Conservation (phyloP, 2,113 vertebrate species). For the Grammomys surdaster region DNA sequence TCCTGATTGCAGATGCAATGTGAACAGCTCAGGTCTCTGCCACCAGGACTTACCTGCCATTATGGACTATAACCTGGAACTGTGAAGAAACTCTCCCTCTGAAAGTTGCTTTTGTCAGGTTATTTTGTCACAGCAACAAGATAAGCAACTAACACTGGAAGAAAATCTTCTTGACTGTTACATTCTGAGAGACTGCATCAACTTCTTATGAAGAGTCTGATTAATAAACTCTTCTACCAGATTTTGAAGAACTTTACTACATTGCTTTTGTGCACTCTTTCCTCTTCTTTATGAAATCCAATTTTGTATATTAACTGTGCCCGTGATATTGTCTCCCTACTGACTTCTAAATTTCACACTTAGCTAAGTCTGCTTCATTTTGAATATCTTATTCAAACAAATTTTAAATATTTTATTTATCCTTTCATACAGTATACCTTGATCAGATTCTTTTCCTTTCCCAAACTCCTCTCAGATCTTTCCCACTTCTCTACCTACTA, state of each 20-base stretch:
- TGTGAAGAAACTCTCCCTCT: background rate
- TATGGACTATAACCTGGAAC: background rate
- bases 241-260: background rate
- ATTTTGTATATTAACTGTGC: background rate
- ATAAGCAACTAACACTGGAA: background rate
- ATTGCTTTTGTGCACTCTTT: background rate
- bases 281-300: slow-evolving; percentile 4
- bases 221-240: background rate
- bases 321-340: background rate
- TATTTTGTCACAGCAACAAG: background rate
- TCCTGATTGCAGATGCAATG: background rate
- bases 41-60: background rate
- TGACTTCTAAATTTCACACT: slow-evolving; percentile 21
- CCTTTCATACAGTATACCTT: background rate
- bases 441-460: background rate
- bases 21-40: background rate
- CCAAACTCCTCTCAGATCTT: background rate
- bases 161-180: background rate
- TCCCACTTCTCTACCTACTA: background rate
- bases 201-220: slow-evolving; percentile 5
- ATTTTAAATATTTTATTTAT: background rate
- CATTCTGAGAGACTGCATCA: background rate
- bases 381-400: background rate
- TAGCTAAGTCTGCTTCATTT: slow-evolving; percentile 12
- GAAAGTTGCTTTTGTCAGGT: background rate